Conservation (phyloP, 2,888 invertebrate genomes). For the Gonocerus acuteangulatus region DNA sequence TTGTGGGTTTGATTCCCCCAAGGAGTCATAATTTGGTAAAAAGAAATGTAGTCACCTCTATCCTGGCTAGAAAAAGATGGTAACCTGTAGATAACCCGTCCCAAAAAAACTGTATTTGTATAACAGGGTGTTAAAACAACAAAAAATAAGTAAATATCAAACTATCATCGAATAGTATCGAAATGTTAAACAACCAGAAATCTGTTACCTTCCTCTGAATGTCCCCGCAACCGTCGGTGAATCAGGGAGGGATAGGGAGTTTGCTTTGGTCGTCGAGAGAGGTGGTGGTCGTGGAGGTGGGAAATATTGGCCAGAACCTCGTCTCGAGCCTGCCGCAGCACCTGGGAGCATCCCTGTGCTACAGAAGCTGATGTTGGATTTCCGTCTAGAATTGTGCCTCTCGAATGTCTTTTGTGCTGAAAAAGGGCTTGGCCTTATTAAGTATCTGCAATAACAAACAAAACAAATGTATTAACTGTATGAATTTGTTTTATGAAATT, state of each 20-base stretch:
- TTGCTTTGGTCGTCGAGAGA: slow-evolving; percentile 73
- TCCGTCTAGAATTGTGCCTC: slow-evolving; percentile 79
- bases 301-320: slow-evolving; percentile 60
- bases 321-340: slow-evolving; percentile 48
- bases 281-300: slow-evolving; percentile 65
- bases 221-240: slow-evolving; percentile 64
- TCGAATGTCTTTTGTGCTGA: slow-evolving; percentile 92
- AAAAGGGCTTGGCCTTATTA: slow-evolving; percentile 90
- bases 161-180: too few relatives aligned
- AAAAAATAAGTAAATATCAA: too few relatives aligned
- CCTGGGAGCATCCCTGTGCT: slow-evolving; percentile 56
- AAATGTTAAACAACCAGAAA: too few relatives aligned
- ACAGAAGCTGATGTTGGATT: slow-evolving; percentile 85
- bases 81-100: too few relatives aligned
- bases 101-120: too few relatives aligned
- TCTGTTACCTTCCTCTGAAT: slow-evolving; percentile 31
- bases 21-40: too few relatives aligned
- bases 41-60: too few relatives aligned
- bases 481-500: too few relatives aligned
- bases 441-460: slow-evolving; percentile 54
- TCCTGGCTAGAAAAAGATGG: too few relatives aligned
- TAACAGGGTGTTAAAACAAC: too few relatives aligned
- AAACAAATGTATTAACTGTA: neutral
- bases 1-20: too few relatives aligned
- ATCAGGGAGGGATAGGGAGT: slow-evolving; percentile 80